Percentiles rank a stretch among this genome's conserved stretches.
Evolutionary conservation across 2,113 vertebrate genomes (phyloP).

Genomic region (Macquaria ambigua): DNA sequence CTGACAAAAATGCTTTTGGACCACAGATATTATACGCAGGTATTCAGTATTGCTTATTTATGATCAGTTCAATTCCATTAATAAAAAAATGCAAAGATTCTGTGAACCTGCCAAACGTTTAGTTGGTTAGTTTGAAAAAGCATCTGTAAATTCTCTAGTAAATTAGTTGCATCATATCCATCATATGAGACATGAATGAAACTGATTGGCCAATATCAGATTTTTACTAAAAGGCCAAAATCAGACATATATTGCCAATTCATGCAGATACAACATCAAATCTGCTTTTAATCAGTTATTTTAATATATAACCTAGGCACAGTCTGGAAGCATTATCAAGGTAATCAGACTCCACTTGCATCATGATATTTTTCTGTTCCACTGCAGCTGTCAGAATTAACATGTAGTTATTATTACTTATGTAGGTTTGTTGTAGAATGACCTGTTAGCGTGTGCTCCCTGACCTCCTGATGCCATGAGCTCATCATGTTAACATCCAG

Average conservation of each 20-base stretch:
- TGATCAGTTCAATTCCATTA: neutral
- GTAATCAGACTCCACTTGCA: neutral
- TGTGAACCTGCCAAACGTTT: neutral
- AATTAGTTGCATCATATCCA: neutral
- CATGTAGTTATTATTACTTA: neutral
- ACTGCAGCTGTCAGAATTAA: neutral
- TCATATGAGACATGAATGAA: neutral
- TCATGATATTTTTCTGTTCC: neutral
- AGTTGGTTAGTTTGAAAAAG: neutral
- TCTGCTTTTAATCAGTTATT: neutral
- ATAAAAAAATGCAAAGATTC: neutral
- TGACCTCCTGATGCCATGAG: conserved; percentile 48
- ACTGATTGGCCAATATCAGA: too few relatives aligned
- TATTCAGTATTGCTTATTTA: neutral
- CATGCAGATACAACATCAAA: neutral
- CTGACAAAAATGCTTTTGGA: neutral
- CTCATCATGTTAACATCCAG: conserved; percentile 57
- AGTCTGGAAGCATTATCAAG: neutral
- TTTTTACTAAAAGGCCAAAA: neutral
- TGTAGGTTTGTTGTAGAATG: conserved; percentile 17
- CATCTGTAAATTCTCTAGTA: neutral
- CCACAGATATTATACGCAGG: neutral
- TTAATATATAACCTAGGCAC: neutral
- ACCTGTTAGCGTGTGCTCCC: conserved; percentile 29
- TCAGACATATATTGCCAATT: neutral